Evolutionary conservation across 2,888 invertebrate genomes (phyloP).

Genomic region (Melanostoma scalare): DNA sequence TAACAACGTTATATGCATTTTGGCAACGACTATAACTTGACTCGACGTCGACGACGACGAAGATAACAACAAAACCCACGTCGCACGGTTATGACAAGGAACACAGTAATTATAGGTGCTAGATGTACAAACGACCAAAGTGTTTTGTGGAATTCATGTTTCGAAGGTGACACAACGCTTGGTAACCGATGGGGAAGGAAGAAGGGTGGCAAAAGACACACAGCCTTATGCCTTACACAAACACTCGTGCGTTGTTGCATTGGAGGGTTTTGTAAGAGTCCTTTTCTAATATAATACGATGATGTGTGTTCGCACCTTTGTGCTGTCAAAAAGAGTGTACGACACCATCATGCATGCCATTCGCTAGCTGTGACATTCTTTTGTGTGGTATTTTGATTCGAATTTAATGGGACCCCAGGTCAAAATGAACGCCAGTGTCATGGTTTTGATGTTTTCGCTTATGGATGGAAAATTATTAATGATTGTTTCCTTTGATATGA

Average conservation of each 20-base stretch:
- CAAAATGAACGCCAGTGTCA: conserved; percentile 41
- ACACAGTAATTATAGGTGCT: conserved; percentile 69
- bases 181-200: not conserved
- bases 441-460: conserved; percentile 55
- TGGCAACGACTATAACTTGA: conserved; percentile 27
- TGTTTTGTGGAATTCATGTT: conserved; percentile 68
- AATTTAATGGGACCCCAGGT: conserved; percentile 51
- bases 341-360: conserved; percentile 32
- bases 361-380: conserved; percentile 60
- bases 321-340: conserved; percentile 48
- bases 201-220: not conserved
- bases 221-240: not conserved
- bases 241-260: not conserved
- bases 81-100: conserved; percentile 67
- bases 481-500: conserved; percentile 40
- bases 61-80: conserved; percentile 60
- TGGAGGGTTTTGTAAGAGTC: conserved; percentile 2
- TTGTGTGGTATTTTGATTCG: conserved; percentile 63
- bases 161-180: conserved; percentile 26
- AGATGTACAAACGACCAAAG: conserved; percentile 52
- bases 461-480: conserved; percentile 51
- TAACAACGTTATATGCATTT: conserved; percentile 59
- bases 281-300: not conserved
- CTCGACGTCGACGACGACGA: conserved; percentile 22
- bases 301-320: conserved; percentile 56